Conservation (phyloP, 2,113 vertebrate genomes). For the Perognathus longimembris region DNA sequence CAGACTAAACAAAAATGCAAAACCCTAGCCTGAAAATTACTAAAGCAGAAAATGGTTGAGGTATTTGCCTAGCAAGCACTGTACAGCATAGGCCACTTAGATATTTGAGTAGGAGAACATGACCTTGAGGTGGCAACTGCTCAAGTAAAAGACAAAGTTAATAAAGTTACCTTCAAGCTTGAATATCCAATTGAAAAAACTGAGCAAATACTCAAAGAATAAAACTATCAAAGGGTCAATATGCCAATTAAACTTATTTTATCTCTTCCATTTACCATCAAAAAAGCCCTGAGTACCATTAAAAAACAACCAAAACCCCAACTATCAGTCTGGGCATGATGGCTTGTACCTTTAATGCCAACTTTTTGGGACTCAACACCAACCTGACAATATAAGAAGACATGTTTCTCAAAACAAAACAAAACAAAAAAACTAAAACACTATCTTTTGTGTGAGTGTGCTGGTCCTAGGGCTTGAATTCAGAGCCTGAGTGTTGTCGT, state of each 20-base stretch:
- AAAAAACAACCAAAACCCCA: no score
- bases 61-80: neutral
- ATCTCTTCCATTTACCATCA: neutral
- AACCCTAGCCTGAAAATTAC: no score
- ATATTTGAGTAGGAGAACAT: constrained; percentile 93
- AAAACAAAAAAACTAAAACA: neutral
- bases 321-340: no score
- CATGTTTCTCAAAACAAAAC: neutral
- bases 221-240: constrained; percentile 93
- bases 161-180: constrained; percentile 87
- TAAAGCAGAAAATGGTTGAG: no score
- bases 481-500: no score
- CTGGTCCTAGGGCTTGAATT: no score
- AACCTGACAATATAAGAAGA: neutral
- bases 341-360: neutral
- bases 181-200: constrained; percentile 91
- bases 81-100: constrained; percentile 92
- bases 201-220: constrained; percentile 90
- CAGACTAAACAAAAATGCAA: no score
- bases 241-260: neutral
- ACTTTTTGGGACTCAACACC: neutral
- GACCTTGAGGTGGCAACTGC: constrained; percentile 83
- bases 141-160: constrained; percentile 91
- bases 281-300: no score
- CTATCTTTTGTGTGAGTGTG: no score